Evolutionary conservation across 1,140 invertebrate genomes (phyloP).

Genomic region (Aphidius gifuensis): DNA sequence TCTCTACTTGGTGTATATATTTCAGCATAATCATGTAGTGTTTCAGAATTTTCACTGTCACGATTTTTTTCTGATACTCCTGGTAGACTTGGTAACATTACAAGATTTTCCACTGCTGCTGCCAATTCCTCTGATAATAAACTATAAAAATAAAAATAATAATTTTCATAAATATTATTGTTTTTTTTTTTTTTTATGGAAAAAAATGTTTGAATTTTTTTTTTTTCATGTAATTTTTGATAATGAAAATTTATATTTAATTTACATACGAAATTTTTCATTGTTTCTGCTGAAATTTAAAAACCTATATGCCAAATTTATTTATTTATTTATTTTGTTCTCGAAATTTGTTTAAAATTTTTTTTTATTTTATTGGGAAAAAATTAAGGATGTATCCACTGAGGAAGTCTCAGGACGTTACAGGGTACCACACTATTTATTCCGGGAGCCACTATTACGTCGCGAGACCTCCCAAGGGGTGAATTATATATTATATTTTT

Average conservation of each 20-base stretch:
- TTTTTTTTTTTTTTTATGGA: background rate
- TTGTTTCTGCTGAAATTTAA: background rate
- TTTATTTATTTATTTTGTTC: constrained; percentile 9
- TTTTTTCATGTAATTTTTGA: constrained; percentile 1
- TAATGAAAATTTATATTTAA: background rate
- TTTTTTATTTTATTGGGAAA: background rate
- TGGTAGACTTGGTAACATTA: constrained; percentile 47
- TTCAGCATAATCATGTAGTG: constrained; percentile 86
- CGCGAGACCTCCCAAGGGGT: constrained; percentile 50
- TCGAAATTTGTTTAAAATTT: background rate
- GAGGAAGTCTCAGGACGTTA: constrained; percentile 52
- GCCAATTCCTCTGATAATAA: constrained; percentile 50
- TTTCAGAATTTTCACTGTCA: constrained; percentile 58
- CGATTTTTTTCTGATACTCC: constrained; percentile 42
- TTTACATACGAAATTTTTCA: background rate
- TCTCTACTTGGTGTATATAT: constrained; percentile 91
- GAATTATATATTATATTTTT: constrained; percentile 26
- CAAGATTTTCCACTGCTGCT: constrained; percentile 50
- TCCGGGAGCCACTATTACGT: constrained; percentile 49
- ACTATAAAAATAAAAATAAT: constrained; percentile 32
- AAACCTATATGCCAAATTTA: background rate
- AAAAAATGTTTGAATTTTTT: constrained; percentile 8
- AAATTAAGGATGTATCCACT: constrained; percentile 36
- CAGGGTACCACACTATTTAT: constrained; percentile 45
- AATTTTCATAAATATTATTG: background rate